Percentiles rank a stretch among this genome's conserved stretches.
These are phyloP conservation scores for Coptodon bakossiorum DNA, from an alignment of 2,113 vertebrate genomes.

Conservation along the genomic window DNA sequence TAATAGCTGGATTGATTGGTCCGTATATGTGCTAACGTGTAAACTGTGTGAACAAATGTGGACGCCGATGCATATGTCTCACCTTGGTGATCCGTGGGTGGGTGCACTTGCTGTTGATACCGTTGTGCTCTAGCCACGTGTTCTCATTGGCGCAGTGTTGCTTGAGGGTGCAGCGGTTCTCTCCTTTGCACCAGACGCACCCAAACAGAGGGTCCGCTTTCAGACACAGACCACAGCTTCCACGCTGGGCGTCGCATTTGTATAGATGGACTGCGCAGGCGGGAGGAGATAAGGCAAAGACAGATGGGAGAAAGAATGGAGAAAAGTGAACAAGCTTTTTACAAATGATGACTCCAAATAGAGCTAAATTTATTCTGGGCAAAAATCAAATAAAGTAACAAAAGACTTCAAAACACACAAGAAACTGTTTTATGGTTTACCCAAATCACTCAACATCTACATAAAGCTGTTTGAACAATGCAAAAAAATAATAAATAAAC, in stretches of 20 bases:
- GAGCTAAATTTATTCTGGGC: background rate
- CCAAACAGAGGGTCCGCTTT: conserved; percentile 92
- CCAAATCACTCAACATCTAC: background rate
- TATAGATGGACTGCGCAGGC: conserved; percentile 86
- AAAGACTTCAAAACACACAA: background rate
- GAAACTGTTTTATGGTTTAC: background rate
- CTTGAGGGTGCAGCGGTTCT: conserved; percentile 88
- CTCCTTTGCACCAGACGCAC: conserved; percentile 92
- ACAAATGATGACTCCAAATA: background rate
- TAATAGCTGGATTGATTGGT: background rate
- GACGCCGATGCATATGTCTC: conserved; percentile 38
- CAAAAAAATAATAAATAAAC: background rate
- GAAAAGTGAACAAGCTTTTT: background rate
- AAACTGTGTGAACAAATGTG: background rate
- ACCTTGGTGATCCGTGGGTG: conserved; percentile 96
- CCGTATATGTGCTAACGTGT: background rate
- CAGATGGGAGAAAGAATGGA: background rate
- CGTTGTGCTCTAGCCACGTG: conserved; percentile 87
- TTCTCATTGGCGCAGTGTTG: conserved; percentile 89
- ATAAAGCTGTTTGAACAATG: background rate
- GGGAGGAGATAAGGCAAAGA: background rate
- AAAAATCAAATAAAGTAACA: background rate
- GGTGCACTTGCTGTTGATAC: conserved; percentile 91
- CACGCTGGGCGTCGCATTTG: conserved; percentile 90
- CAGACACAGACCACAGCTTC: conserved; percentile 95